A percentile compares a stretch with the other conserved stretches of the same genome.
These are phyloP conservation scores for Centruroides sculpturatus DNA, from an alignment of 1,140 invertebrate genomes.

Conservation along the genomic window DNA sequence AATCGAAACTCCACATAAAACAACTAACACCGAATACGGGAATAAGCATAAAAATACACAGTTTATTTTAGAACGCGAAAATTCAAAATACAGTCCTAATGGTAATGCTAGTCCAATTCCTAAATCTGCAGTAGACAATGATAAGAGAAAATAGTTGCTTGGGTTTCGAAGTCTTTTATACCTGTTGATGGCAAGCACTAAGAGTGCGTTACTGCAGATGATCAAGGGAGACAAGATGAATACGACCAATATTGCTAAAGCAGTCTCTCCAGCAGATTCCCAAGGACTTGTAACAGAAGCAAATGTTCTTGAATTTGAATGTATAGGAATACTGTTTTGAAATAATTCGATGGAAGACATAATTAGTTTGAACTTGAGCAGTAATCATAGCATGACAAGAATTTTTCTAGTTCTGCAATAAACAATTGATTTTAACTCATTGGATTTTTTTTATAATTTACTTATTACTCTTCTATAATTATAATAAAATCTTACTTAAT, in stretches of 20 bases:
- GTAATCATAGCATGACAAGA: too few relatives aligned
- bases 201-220: constrained; percentile 39
- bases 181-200: constrained; percentile 40
- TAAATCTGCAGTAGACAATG: constrained; percentile 53
- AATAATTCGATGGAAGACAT: too few relatives aligned
- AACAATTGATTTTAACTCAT: too few relatives aligned
- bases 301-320: too few relatives aligned
- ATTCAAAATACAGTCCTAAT: constrained; percentile 42
- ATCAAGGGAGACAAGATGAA: constrained; percentile 41
- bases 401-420: too few relatives aligned
- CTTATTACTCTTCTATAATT: too few relatives aligned
- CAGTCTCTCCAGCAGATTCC: too few relatives aligned
- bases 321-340: too few relatives aligned
- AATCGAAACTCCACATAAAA: constrained; percentile 44
- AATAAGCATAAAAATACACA: constrained; percentile 33
- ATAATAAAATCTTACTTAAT: too few relatives aligned
- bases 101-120: constrained; percentile 58
- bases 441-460: too few relatives aligned
- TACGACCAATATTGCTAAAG: constrained; percentile 24
- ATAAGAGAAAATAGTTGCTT: constrained; percentile 56
- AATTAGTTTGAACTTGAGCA: too few relatives aligned
- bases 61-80: constrained; percentile 25
- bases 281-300: too few relatives aligned
- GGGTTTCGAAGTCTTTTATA: constrained; percentile 45
- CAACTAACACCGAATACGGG: constrained; percentile 42